phyloP scores from a whole-genome alignment of 2,113 vertebrate genomes.

The Acrocephalus kingi region DNA sequence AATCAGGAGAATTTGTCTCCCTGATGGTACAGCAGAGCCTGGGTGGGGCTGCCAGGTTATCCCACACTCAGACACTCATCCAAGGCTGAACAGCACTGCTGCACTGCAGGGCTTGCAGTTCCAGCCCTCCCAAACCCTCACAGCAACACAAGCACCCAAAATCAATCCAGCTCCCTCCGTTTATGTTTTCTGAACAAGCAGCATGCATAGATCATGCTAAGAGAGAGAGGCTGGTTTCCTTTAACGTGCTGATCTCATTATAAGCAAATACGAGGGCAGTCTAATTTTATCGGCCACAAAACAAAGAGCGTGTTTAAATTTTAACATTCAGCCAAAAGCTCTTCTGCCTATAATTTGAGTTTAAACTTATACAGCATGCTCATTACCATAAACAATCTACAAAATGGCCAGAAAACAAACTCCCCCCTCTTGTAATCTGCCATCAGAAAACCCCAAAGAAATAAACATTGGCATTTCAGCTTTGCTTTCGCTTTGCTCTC shows the following conservation, averaged over 20 bases:
- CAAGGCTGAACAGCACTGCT: background rate
- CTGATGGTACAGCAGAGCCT: accelerated
- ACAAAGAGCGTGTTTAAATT: background rate
- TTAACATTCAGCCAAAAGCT: background rate
- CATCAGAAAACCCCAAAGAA: background rate
- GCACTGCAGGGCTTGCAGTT: background rate
- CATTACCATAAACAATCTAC: background rate
- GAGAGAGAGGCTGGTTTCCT: background rate
- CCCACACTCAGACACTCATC: accelerated
- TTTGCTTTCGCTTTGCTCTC: background rate
- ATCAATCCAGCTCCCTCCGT: background rate
- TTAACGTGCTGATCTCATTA: background rate
- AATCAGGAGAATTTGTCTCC: background rate
- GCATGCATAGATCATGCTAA: background rate
- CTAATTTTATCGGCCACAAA: background rate
- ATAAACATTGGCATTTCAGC: background rate
- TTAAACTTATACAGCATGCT: background rate
- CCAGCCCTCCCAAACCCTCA: background rate
- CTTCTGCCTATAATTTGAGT: background rate
- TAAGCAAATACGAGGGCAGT: background rate
- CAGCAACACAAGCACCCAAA: background rate
- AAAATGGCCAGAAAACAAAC: background rate
- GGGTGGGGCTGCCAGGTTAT: background rate
- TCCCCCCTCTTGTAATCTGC: background rate
- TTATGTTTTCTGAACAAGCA: background rate